phyloP scores from a whole-genome alignment of 2,113 vertebrate species.

The Misgurnus mizolepis region DNA sequence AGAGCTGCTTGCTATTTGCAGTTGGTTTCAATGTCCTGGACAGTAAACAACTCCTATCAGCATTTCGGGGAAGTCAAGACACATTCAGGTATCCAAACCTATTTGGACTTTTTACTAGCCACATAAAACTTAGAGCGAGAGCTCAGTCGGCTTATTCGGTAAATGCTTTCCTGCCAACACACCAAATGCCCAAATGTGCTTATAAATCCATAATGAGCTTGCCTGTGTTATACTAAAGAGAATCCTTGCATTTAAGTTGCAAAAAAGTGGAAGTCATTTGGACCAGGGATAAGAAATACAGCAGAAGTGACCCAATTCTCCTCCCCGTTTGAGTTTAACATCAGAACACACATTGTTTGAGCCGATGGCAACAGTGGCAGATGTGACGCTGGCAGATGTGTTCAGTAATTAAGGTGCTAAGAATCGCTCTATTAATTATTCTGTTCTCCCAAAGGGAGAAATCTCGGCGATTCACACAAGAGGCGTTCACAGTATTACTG shows the following conservation, averaged over 20 bases:
- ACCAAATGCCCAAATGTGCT: neutral
- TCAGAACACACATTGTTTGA: conserved; percentile 22
- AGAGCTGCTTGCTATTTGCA: neutral
- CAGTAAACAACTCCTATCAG: neutral
- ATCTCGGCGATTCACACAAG: neutral
- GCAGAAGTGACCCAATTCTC: conserved; percentile 20
- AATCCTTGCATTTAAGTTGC: too few species aligned
- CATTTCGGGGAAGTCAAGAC: neutral
- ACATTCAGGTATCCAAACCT: neutral
- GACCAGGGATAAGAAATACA: neutral
- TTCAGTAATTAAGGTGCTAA: conserved; percentile 24
- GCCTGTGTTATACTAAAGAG: too few species aligned
- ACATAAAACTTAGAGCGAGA: neutral
- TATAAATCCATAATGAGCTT: neutral
- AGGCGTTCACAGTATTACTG: neutral
- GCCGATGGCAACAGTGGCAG: conserved; percentile 8
- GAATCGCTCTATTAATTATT: conserved; percentile 30
- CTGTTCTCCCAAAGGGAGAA: conserved; percentile 25
- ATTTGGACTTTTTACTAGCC: neutral
- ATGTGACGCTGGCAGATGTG: conserved; percentile 41
- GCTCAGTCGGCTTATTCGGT: too few species aligned
- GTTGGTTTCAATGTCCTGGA: neutral
- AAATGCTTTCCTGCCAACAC: neutral
- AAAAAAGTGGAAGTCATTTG: neutral
- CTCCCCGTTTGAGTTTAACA: neutral